Percentiles rank a stretch among this genome's conserved stretches.
Evolutionary conservation across 2,113 vertebrate genomes (phyloP).

Genomic region (Rallus limicola): DNA sequence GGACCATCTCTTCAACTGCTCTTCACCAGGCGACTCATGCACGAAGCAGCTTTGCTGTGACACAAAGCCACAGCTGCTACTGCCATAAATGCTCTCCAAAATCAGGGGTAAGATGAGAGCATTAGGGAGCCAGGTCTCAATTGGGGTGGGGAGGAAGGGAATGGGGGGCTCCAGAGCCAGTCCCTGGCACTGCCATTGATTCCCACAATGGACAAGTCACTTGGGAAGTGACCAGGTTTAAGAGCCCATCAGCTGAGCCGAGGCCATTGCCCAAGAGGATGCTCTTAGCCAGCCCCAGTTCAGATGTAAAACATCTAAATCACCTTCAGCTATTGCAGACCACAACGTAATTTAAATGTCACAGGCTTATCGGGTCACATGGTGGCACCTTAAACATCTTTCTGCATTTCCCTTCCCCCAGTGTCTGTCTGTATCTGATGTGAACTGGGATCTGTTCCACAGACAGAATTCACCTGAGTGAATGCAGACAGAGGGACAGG

Average conservation of each 20-base stretch:
- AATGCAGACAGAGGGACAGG: background rate
- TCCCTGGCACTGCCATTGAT: background rate
- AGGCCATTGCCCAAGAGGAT: background rate
- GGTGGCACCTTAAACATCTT: background rate
- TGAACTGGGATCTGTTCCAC: background rate
- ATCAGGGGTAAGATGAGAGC: background rate
- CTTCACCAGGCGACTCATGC: background rate
- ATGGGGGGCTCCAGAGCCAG: background rate
- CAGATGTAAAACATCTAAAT: background rate
- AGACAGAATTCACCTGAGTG: background rate
- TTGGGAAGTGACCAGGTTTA: background rate
- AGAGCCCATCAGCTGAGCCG: background rate
- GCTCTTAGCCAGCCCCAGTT: background rate
- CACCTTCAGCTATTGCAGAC: background rate
- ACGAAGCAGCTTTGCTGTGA: background rate
- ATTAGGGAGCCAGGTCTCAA: background rate
- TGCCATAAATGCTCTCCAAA: background rate
- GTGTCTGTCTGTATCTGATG: background rate
- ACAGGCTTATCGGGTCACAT: fast-evolving
- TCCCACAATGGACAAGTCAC: background rate
- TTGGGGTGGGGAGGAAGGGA: background rate
- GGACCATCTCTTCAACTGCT: background rate
- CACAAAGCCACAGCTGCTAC: background rate
- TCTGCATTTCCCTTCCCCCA: background rate
- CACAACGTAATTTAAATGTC: background rate